Conservation (phyloP, 2,113 vertebrate genomes). For the Rhea americana region DNA sequence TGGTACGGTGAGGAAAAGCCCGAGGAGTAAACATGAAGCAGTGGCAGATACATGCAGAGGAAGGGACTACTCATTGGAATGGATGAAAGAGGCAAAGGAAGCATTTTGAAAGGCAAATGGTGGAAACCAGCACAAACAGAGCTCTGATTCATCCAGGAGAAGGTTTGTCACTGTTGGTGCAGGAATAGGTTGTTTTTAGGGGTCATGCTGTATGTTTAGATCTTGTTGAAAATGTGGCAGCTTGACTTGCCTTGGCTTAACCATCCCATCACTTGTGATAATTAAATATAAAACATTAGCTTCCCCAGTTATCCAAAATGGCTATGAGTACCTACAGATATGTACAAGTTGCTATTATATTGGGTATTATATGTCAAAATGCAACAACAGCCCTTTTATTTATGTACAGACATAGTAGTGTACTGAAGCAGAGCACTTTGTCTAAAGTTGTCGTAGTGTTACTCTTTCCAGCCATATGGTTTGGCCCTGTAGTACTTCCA, state of each 20-base stretch:
- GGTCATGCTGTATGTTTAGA: background rate
- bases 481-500: background rate
- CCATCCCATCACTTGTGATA: background rate
- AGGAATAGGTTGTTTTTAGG: background rate
- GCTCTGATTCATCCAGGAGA: background rate
- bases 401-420: background rate
- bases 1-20: background rate
- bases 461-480: background rate
- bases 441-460: rapidly evolving
- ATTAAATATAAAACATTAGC: background rate
- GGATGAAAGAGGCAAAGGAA: background rate
- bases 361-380: background rate
- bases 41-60: background rate
- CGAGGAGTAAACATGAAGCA: background rate
- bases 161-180: background rate
- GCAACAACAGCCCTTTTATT: background rate
- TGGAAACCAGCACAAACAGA: background rate
- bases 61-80: background rate
- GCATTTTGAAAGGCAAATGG: background rate
- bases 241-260: background rate
- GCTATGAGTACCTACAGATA: background rate
- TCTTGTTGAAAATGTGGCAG: background rate
- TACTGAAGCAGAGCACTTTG: background rate
- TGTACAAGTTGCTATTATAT: background rate
- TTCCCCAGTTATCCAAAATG: background rate